phyloP scores from a whole-genome alignment of 1,140 invertebrate genomes.

The Akabosia matsudoensis region DNA sequence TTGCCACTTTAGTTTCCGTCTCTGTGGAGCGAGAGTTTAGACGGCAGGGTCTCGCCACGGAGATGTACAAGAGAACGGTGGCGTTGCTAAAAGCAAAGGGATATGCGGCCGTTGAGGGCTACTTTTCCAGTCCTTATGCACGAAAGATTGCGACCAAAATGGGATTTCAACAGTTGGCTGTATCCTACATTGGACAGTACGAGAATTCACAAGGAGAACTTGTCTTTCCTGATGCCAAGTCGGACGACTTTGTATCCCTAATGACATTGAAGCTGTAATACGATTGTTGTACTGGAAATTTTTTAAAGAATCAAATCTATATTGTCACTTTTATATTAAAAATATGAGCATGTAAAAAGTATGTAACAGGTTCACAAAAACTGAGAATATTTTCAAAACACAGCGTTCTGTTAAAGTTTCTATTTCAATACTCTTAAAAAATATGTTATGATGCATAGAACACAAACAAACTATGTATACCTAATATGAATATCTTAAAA shows the following conservation, averaged over 20 bases:
- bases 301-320: too few species aligned
- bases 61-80: slow-evolving; percentile 20
- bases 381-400: too few species aligned
- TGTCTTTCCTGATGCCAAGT: slow-evolving; percentile 24
- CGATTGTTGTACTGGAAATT: slow-evolving; percentile 9
- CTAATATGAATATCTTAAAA: too few species aligned
- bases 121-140: slow-evolving; percentile 14
- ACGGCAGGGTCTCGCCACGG: slow-evolving; percentile 18
- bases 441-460: too few species aligned
- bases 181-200: slow-evolving; percentile 26
- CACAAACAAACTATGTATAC: too few species aligned
- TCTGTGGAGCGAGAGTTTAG: slow-evolving; percentile 16
- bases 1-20: slow-evolving; percentile 13
- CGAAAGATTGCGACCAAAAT: slow-evolving; percentile 30
- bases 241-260: slow-evolving; percentile 10
- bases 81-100: slow-evolving; percentile 24
- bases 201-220: slow-evolving; percentile 32
- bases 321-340: too few species aligned
- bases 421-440: too few species aligned
- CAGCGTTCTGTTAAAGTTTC: too few species aligned
- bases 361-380: too few species aligned
- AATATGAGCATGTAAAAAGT: too few species aligned
- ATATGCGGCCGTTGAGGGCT: slow-evolving; percentile 2
- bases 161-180: slow-evolving; percentile 36
- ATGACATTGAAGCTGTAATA: slow-evolving; percentile 14